Percentiles rank a stretch among this genome's conserved stretches.
phyloP scores from a whole-genome alignment of 2,113 vertebrate genomes.

The Vireo altiloquus region DNA sequence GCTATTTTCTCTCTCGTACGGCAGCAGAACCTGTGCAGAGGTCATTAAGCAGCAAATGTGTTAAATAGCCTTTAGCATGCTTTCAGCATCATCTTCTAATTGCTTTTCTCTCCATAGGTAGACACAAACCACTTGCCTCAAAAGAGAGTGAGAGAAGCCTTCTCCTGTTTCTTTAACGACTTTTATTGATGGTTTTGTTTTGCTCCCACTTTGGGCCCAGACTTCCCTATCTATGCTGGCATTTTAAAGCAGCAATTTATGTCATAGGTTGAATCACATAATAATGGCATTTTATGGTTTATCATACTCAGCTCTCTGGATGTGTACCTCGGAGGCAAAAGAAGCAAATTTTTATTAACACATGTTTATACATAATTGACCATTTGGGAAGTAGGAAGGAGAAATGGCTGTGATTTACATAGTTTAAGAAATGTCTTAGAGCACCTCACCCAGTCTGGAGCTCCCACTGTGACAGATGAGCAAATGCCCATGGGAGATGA shows the following conservation, averaged over 20 bases:
- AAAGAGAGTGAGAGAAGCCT: background rate
- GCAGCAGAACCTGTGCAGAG: constrained; percentile 1
- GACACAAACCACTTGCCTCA: background rate
- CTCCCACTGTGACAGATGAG: constrained; percentile 84
- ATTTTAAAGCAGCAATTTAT: constrained; percentile 74
- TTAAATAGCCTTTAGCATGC: constrained; percentile 1
- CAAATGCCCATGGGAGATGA: constrained; percentile 82
- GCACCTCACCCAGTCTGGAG: constrained; percentile 84
- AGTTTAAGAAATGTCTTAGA: constrained; percentile 81
- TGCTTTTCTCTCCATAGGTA: background rate
- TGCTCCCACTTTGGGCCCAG: background rate
- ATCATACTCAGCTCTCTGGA: constrained; percentile 74
- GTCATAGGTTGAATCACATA: constrained; percentile 65
- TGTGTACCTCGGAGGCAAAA: constrained; percentile 76
- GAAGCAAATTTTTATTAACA: constrained; percentile 80
- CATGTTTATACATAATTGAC: constrained; percentile 81
- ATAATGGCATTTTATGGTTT: constrained; percentile 67
- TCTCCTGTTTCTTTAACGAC: background rate
- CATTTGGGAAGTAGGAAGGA: constrained; percentile 75
- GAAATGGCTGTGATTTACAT: constrained; percentile 80
- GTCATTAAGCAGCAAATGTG: background rate
- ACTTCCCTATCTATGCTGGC: constrained; percentile 5
- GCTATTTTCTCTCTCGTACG: background rate
- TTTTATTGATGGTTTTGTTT: constrained; percentile 23
- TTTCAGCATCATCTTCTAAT: background rate